These are phyloP conservation scores for Botia kubotai DNA, from an alignment of 2,797 vertebrate species.

Conservation along the genomic window DNA sequence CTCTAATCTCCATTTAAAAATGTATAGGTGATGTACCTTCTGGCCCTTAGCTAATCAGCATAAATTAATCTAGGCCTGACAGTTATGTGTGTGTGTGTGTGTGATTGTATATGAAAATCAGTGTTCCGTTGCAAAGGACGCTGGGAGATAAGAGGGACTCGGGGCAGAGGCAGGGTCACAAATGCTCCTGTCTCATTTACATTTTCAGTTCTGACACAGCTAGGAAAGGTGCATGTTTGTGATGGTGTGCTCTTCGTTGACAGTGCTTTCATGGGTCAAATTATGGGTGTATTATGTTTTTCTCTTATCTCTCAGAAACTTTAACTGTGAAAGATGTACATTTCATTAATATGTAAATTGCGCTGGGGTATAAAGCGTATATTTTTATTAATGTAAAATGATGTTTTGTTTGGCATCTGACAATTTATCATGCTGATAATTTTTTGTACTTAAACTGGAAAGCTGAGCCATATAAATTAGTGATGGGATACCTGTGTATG, in stretches of 20 bases:
- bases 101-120: slow-evolving; percentile 53
- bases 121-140: slow-evolving; percentile 58
- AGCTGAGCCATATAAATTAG: slow-evolving; percentile 3
- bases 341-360: slow-evolving; percentile 13
- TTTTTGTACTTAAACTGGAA: slow-evolving; percentile 14
- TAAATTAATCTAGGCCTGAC: slow-evolving; percentile 54
- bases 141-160: slow-evolving; percentile 32
- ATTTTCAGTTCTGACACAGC: slow-evolving; percentile 28
- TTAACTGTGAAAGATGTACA: neutral
- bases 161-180: slow-evolving; percentile 33
- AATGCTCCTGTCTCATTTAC: slow-evolving; percentile 48
- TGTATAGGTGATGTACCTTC: slow-evolving; percentile 34
- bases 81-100: slow-evolving; percentile 8
- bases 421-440: neutral
- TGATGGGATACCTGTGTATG: neutral
- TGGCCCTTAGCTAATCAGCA: slow-evolving; percentile 51
- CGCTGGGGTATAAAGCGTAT: neutral
- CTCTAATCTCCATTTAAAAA: slow-evolving; percentile 40
- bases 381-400: neutral
- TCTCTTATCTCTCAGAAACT: neutral
- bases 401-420: slow-evolving; percentile 9
- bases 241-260: slow-evolving; percentile 6
- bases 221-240: slow-evolving; percentile 18
- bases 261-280: neutral
- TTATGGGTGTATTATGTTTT: neutral